These are phyloP conservation scores for Apis dorsata DNA, from an alignment of 1,140 invertebrate species.

Conservation along the genomic window DNA sequence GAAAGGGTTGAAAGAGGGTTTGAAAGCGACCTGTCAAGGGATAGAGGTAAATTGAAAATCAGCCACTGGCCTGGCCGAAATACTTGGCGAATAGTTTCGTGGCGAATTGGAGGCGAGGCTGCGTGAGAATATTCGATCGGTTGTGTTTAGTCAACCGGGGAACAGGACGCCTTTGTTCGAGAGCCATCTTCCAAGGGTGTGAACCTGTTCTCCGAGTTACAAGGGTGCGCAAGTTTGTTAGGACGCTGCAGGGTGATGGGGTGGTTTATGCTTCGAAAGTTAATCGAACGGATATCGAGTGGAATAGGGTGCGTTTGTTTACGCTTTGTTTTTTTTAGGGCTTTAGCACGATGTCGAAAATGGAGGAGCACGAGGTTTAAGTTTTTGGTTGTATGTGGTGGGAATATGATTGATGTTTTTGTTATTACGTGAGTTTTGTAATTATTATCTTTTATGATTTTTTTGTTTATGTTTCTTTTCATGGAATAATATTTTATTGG, in stretches of 20 bases:
- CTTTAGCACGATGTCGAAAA: not conserved
- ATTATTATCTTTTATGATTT: not conserved
- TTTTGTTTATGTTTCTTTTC: not conserved
- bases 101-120: not conserved
- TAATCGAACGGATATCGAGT: not conserved
- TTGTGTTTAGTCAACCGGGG: conserved; percentile 19
- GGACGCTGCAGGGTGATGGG: not conserved
- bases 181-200: not conserved
- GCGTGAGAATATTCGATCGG: conserved; percentile 30
- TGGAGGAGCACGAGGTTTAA: not conserved
- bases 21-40: conserved; percentile 16
- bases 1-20: conserved; percentile 1
- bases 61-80: conserved; percentile 36
- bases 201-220: not conserved
- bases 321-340: not conserved
- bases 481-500: no score
- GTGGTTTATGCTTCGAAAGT: not conserved
- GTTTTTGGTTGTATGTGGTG: not conserved
- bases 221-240: not conserved
- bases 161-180: not conserved
- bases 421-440: no score
- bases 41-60: conserved; percentile 59
- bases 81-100: conserved; percentile 56
- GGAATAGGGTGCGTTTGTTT: not conserved
- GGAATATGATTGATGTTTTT: no score